Base-by-base conservation (phyloP, 2,113 vertebrate genomes). In the Aspidoscelis tigris region DNA sequence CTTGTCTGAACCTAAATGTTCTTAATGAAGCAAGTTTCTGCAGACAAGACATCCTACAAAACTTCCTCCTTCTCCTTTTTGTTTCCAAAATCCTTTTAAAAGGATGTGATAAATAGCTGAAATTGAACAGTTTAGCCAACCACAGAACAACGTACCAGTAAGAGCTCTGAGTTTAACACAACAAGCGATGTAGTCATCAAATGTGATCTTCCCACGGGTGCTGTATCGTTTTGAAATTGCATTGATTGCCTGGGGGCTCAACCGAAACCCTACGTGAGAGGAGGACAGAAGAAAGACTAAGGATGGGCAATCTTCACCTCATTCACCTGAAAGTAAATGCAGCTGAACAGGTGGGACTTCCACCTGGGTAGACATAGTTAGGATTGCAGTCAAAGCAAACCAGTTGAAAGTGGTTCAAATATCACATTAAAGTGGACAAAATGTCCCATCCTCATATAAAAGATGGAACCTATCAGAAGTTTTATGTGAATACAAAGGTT, bases 181-280 rank as follows among this genome's bases (percentile, higher is more conserved):
- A 83, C 98, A 98, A 86, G 97, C 96, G 2, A 99, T 96, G 64
- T 99, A 99, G 68, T 99, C 98, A 78, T 99, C 99, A 9, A 99
- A 99, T 1, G 94, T 88, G 86, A 99, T 98, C 89, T 95, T 97
- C 2, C 98, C 97, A 0, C 89, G 89, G 14, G 83, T 91, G 91
- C 98, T 98, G 93, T 96, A 98, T 70, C 99, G 95, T 55, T 94
- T 98, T 78, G 97, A 92, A 83, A 99, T 96, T 47, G 91, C 89
- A 81, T 95, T 97, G 95, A 98, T 93, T 9, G 97, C 95, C 90
- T 99, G 97, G 1, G 98, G 98, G 92, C 97, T 98, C 94, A 99
- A 91, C 7, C 96, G 93, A 89, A 96, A 97, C 33, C 97, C 97
- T 97, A n/a, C 83, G 87, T 69, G 80, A 47, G 66, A 75, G 26